phyloP scores from a whole-genome alignment of 2,888 invertebrate genomes.

The Drosophila fungiperda region DNA sequence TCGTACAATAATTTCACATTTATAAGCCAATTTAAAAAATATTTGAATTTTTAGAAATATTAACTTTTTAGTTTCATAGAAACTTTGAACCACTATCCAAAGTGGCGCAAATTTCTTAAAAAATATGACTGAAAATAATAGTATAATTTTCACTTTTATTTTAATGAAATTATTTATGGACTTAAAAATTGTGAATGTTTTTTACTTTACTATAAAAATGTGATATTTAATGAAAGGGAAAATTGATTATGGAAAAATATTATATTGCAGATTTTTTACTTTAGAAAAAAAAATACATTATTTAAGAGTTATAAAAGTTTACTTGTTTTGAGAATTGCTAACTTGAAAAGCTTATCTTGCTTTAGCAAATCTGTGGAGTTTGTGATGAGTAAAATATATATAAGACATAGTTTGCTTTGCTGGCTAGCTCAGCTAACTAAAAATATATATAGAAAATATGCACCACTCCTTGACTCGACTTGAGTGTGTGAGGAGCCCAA shows the following conservation, averaged over 20 bases:
- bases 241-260: background rate
- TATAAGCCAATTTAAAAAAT: background rate
- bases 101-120: background rate
- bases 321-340: background rate
- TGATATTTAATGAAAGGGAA: background rate
- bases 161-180: background rate
- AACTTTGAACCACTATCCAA: background rate
- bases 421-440: background rate
- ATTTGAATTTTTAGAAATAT: background rate
- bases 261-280: background rate
- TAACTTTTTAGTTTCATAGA: background rate
- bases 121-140: background rate
- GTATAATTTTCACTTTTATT: background rate
- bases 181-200: background rate
- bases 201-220: background rate
- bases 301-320: background rate
- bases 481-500: conserved; percentile 4
- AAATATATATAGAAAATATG: background rate
- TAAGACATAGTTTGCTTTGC: background rate
- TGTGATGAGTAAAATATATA: background rate
- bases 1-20: background rate
- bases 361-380: background rate
- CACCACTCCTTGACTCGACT: background rate
- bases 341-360: background rate
- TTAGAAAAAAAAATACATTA: background rate